Evolutionary conservation across 2,113 vertebrate genomes (phyloP).

Genomic region (Euleptes europaea): DNA sequence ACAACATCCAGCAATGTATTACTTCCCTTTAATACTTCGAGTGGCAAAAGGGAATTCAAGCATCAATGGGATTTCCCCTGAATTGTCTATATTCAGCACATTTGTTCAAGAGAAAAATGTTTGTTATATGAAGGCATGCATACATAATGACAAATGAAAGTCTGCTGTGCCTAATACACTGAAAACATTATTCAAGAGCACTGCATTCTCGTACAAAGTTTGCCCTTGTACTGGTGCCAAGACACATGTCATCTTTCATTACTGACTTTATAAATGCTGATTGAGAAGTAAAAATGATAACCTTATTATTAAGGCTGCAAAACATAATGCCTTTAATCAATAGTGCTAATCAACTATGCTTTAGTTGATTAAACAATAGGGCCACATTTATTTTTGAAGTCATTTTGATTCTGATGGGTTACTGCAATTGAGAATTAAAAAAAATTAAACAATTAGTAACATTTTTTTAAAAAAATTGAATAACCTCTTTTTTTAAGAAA

Average conservation of each 20-base stretch:
- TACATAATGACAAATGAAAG: slow-evolving; percentile 13
- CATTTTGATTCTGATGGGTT: neutral
- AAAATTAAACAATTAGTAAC: neutral
- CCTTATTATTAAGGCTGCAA: neutral
- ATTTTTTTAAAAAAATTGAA: neutral
- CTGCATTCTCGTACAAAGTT: slow-evolving; percentile 5
- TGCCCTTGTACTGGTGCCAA: neutral
- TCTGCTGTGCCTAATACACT: slow-evolving; percentile 23
- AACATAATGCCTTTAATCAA: neutral
- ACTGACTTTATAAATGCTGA: slow-evolving; percentile 18
- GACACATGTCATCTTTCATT: slow-evolving; percentile 10
- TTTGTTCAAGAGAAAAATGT: slow-evolving; percentile 32
- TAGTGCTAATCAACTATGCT: neutral
- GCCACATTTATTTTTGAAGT: neutral
- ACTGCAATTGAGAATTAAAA: neutral
- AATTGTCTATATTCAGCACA: slow-evolving; percentile 20
- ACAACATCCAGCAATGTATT: neutral
- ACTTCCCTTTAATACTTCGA: slow-evolving; percentile 11
- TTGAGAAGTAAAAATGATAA: slow-evolving; percentile 1
- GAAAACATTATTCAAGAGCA: slow-evolving; percentile 37
- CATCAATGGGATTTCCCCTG: slow-evolving; percentile 19
- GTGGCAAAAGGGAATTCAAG: slow-evolving; percentile 27
- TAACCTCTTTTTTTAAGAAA: neutral
- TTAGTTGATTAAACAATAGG: neutral
- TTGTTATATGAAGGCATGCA: slow-evolving; percentile 17